These are phyloP conservation scores for Drosophila burlai DNA, from an alignment of 1,140 invertebrate genomes.

Conservation along the genomic window DNA sequence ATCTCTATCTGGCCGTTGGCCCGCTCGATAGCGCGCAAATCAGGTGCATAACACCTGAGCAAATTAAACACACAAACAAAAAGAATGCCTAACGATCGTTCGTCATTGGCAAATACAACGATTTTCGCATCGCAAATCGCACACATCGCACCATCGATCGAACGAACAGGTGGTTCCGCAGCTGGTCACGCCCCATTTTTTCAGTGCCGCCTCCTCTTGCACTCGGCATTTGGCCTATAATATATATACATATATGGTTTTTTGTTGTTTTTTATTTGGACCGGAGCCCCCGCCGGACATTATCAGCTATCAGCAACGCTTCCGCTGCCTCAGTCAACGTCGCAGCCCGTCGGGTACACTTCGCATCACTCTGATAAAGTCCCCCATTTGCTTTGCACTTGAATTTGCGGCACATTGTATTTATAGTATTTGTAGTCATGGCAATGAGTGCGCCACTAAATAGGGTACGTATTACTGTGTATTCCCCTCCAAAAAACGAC, in stretches of 20 bases:
- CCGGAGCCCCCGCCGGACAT: conserved; percentile 25
- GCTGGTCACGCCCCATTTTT: conserved; percentile 58
- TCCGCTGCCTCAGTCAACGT: conserved; percentile 51
- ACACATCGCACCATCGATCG: conserved; percentile 24
- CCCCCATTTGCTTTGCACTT: conserved; percentile 75
- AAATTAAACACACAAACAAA: conserved; percentile 65
- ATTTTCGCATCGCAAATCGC: conserved; percentile 40
- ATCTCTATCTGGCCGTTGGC: conserved; percentile 60
- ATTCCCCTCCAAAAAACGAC: conserved; percentile 11
- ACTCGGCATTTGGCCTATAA: conserved; percentile 67
- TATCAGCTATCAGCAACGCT: conserved; percentile 63
- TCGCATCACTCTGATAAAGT: conserved; percentile 46
- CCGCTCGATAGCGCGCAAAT: conserved; percentile 72
- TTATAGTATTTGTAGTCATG: conserved; percentile 66
- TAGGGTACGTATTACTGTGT: not conserved
- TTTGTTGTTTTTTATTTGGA: conserved; percentile 13
- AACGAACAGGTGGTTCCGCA: conserved; percentile 58
- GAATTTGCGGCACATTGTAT: conserved; percentile 68
- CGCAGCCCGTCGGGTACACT: conserved; percentile 44
- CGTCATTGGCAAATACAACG: conserved; percentile 68
- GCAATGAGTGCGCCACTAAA: conserved; percentile 27
- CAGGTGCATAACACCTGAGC: conserved; percentile 82
- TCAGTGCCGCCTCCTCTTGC: conserved; percentile 50
- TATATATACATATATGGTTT: not conserved
- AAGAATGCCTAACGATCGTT: conserved; percentile 64